Conservation (phyloP, 1,140 invertebrate genomes). For the Apis florea region DNA sequence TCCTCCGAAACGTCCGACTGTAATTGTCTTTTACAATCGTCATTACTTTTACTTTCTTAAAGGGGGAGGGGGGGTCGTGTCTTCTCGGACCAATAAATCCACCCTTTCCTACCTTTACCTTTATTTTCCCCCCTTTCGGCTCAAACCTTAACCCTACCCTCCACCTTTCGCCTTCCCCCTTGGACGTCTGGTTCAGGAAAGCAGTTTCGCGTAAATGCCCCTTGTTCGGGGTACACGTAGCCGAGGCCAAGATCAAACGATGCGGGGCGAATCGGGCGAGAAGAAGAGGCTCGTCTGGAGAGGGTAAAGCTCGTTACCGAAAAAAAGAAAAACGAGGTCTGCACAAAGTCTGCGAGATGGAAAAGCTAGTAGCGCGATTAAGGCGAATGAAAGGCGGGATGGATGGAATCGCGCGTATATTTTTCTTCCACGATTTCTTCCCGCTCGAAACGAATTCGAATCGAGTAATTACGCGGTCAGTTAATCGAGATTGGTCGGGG, state of each 20-base stretch:
- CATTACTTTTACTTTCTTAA: slow-evolving; percentile 4
- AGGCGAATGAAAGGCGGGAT: not conserved
- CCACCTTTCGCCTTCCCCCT: too few relatives aligned
- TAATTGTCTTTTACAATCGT: slow-evolving; percentile 20
- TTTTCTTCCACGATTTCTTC: not conserved
- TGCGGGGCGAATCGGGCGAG: not conserved
- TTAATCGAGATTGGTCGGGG: too few relatives aligned
- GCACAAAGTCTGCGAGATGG: not conserved
- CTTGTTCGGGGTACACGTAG: not conserved
- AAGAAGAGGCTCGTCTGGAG: not conserved
- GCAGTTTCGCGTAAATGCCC: slow-evolving; percentile 26
- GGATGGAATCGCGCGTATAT: not conserved
- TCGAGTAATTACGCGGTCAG: too few relatives aligned
- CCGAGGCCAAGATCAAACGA: slow-evolving; percentile 36
- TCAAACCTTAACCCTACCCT: too few relatives aligned
- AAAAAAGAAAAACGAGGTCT: not conserved
- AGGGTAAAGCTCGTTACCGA: slow-evolving; percentile 38
- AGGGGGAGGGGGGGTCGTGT: not conserved
- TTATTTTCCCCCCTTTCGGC: not conserved
- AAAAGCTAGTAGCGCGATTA: not conserved
- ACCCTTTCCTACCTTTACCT: not conserved
- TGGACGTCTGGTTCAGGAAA: not conserved
- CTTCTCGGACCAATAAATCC: slow-evolving; percentile 24
- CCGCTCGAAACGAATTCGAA: too few relatives aligned
- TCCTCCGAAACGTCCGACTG: not conserved